Conservation (phyloP, 2,797 vertebrate genomes). For the Chaetodon trifasciatus region DNA sequence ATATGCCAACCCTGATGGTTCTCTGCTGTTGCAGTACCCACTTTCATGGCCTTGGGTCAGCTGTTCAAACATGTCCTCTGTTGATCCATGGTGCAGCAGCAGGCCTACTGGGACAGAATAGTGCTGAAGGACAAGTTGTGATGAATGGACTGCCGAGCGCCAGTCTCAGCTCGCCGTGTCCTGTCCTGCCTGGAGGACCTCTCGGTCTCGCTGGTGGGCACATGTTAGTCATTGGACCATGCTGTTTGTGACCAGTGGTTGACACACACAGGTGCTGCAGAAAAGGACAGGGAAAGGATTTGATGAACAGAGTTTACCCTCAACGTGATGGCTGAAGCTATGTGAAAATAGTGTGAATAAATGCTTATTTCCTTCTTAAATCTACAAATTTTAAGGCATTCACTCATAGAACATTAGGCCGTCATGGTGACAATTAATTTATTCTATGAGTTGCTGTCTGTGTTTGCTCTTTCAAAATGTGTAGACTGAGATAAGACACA, state of each 20-base stretch:
- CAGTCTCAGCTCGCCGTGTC: slow-evolving; percentile 57
- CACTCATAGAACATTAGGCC: neutral
- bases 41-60: slow-evolving; percentile 70
- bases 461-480: neutral
- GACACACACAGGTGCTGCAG: slow-evolving; percentile 33
- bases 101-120: slow-evolving; percentile 63
- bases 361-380: neutral
- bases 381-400: neutral
- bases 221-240: slow-evolving; percentile 61
- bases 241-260: slow-evolving; percentile 34
- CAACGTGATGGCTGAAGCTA: neutral
- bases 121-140: slow-evolving; percentile 72
- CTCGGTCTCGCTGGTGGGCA: slow-evolving; percentile 43
- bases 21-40: slow-evolving; percentile 49
- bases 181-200: slow-evolving; percentile 65
- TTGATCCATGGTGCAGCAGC: slow-evolving; percentile 69
- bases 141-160: slow-evolving; percentile 70
- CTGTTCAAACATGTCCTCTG: slow-evolving; percentile 76
- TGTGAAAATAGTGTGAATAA: neutral
- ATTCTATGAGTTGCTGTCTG: neutral
- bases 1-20: slow-evolving; percentile 38
- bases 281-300: neutral
- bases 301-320: neutral
- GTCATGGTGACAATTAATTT: neutral
- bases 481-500: slow-evolving; percentile 5